Evolutionary conservation across 2,888 invertebrate genomes (phyloP).

Genomic region (Chymomyza caudatula): DNA sequence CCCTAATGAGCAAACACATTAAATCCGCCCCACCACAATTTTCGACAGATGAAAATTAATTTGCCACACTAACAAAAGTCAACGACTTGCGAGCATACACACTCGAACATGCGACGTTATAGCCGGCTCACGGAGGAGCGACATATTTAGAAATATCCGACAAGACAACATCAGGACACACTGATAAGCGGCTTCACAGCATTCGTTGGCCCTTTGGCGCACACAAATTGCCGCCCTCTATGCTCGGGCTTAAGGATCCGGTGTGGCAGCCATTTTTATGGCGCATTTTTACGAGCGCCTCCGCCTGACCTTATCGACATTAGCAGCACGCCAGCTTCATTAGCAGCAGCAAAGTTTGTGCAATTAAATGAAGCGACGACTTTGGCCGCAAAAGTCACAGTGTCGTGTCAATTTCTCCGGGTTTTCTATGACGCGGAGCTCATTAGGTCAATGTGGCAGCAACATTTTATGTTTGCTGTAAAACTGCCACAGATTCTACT

Average conservation of each 20-base stretch:
- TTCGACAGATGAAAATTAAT: constrained; percentile 28
- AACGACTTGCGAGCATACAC: constrained; percentile 5
- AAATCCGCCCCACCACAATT: constrained; percentile 31
- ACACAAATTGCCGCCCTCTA: constrained; percentile 18
- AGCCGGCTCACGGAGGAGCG: neutral
- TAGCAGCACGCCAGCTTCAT: constrained; percentile 53
- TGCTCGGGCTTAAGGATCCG: neutral
- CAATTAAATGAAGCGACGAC: constrained; percentile 53
- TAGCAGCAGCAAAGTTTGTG: constrained; percentile 45
- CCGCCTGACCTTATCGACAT: constrained; percentile 62
- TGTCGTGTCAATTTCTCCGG: constrained; percentile 59
- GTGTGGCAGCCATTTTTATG: constrained; percentile 41
- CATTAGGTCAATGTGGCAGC: constrained; percentile 48
- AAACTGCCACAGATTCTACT: neutral
- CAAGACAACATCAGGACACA: constrained; percentile 1
- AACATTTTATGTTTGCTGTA: neutral
- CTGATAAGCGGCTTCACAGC: constrained; percentile 44
- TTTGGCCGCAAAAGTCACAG: constrained; percentile 5
- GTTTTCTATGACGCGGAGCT: constrained; percentile 47
- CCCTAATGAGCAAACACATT: constrained; percentile 59
- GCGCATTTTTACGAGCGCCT: constrained; percentile 52
- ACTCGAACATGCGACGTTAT: too few relatives aligned
- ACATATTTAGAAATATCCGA: constrained; percentile 33
- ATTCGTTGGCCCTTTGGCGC: constrained; percentile 21
- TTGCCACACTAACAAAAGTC: constrained; percentile 28